Evolutionary conservation across 2,888 invertebrate genomes (phyloP).

Genomic region (Thecocarcelia acutangulata): DNA sequence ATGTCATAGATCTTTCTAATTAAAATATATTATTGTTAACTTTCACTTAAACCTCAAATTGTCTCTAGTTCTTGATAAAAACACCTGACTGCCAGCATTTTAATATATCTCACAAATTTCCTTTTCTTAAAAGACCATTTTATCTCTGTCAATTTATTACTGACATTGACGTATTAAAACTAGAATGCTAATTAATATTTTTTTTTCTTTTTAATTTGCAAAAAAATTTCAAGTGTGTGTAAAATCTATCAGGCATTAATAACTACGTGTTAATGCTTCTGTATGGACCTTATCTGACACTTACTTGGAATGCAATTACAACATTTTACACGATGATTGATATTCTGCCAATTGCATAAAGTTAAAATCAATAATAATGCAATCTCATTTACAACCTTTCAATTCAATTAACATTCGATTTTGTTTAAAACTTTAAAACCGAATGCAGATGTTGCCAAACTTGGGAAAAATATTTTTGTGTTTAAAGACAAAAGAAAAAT

Average conservation of each 20-base stretch:
- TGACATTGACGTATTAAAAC: constrained; percentile 50
- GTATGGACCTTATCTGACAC: constrained; percentile 46
- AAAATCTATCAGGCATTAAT: constrained; percentile 17
- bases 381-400: constrained; percentile 52
- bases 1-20: too few species aligned
- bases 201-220: background rate
- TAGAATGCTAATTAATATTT: constrained; percentile 37
- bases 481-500: too few species aligned
- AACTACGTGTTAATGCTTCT: background rate
- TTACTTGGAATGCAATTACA: constrained; percentile 43
- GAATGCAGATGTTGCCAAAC: constrained; percentile 24
- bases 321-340: constrained; percentile 60
- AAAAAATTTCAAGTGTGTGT: background rate
- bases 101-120: constrained; percentile 13
- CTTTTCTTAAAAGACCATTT: constrained; percentile 19
- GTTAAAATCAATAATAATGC: constrained; percentile 55
- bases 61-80: background rate
- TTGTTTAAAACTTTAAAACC: background rate
- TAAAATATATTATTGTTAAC: too few species aligned
- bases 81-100: background rate
- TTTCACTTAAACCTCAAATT: too few species aligned
- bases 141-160: constrained; percentile 43
- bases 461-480: background rate
- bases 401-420: constrained; percentile 45
- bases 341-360: constrained; percentile 51